Base-by-base conservation (phyloP, 2,888 invertebrate genomes). In the Yponomeuta cagnagella region DNA sequence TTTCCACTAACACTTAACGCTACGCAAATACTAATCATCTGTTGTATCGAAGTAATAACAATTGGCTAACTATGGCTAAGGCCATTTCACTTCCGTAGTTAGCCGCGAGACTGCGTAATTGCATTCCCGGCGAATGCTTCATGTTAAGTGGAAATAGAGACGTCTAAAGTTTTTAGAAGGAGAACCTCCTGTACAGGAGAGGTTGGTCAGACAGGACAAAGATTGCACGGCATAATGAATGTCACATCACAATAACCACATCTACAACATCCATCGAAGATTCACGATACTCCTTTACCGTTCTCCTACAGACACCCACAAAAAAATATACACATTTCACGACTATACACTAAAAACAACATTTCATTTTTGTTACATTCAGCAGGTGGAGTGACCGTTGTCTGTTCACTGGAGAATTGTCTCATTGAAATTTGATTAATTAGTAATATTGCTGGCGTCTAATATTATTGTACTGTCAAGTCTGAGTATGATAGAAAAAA, bases 351-450 rank as follows among this genome's bases (percentile, higher is more conserved):
- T 67, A 67, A 37, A 67, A 67, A 65, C 33, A 37, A 67, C 67
- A 43, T 67, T 67, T 67, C 2, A 67, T 67, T 43, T n/a, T 37
- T 37, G 30, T 30, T 64, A 30, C n/a, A 30, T 23, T 30, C n/a
- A 30, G 10, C 30, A 31, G 30, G n/a, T 64, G 30, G 64, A 64
- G 12, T n/a, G 52, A 48, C 72, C 63, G 73, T 74, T 75, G 48
- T 74, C 72, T 73, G 33, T 73, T 74, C 73, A 74, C 73, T 75
- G 74, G 73, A 74, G 66, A 70, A 71, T 37, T 65, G 64, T 71
- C 68, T 48, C n/a, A 37, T 52, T 33, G 10, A 67, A 67, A 43
- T 67, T 23, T 10, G 43, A 43, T 4, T 5, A 33, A 33, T 33
- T 3, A 43, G 4, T 33, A 31, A 31, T 31, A 65, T 31, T 31